Evolutionary conservation across 2,888 invertebrate genomes (phyloP), one percentile per base, ranked within the genome.

Genomic region (Polia nebulosa): DNA sequence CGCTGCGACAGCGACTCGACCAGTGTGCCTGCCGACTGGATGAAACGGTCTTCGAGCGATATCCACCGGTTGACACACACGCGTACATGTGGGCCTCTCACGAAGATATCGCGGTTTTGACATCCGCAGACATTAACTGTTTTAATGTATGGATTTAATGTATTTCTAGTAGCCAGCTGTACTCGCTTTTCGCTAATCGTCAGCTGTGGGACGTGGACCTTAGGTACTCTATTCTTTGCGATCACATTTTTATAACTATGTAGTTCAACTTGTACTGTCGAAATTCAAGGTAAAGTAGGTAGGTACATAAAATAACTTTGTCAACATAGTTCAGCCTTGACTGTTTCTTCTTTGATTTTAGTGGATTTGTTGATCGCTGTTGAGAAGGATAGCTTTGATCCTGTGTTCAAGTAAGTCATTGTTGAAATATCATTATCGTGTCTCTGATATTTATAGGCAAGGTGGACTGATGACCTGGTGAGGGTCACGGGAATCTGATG

Each of bases 61-160:
- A 51, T 80, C 65, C 63, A 15, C 15, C 49, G 56, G 69, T 63
- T 39, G 61, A 44, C 55, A n/a, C 15, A 56, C n/a, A n/a, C n/a
- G 55, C 73, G 72, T 51, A 36, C 61, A 41, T 36, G 73, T 57
- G 68, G 68, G 60, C 60, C 70, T 70, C 62, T 44, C 67, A 65
- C 71, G 58, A 67, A 61, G 17, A 77, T 69, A 65, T 80, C 73
- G 62, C 73, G 59, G 76, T 59, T 51, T 65, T 56, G 58, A 76
- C 76, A 73, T 81, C 67, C 56, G 78, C 72, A 72, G 72, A 64
- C 64, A 80, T n/a, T 25, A 41, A 67, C 76, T 41, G 80, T 81
- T 79, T 52, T 66, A 27, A 63, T 85, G 81, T 86, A 82, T 83
- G 82, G 78, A 84, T 82, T 83, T 83, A n/a, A n/a, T n/a, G n/a